Conservation (phyloP, 1,140 invertebrate species). For the Pantala flavescens region DNA sequence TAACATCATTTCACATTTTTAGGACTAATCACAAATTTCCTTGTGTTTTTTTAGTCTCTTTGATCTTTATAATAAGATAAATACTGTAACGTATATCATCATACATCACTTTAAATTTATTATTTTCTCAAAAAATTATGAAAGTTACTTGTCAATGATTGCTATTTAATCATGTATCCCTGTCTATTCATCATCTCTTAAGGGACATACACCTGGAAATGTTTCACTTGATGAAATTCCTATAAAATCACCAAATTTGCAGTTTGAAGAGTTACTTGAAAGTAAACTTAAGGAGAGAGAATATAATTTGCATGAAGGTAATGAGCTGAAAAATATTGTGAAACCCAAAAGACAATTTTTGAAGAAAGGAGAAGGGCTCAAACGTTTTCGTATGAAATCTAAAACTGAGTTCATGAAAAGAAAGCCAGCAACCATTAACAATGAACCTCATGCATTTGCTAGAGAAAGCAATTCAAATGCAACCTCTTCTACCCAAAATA, state of each 20-base stretch:
- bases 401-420: conserved; percentile 12
- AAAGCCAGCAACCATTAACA: conserved; percentile 17
- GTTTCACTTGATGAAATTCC: conserved; percentile 34
- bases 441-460: background rate
- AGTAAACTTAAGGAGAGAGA: conserved; percentile 29
- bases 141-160: too few relatives aligned
- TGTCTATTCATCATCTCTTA: background rate
- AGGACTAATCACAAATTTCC: too few relatives aligned
- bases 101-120: too few relatives aligned
- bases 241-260: conserved; percentile 34
- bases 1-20: too few relatives aligned
- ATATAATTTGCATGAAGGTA: conserved; percentile 11
- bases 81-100: too few relatives aligned
- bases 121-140: too few relatives aligned
- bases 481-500: conserved; percentile 18
- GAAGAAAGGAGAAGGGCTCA: conserved; percentile 38
- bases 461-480: conserved; percentile 16
- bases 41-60: too few relatives aligned
- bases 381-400: conserved; percentile 31
- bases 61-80: too few relatives aligned
- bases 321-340: conserved; percentile 13
- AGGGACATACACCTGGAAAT: background rate
- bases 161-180: too few relatives aligned
- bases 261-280: conserved; percentile 35
- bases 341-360: conserved; percentile 31